These are phyloP conservation scores for Caenorhabditis parvicauda DNA, from an alignment of 2,888 invertebrate genomes.

Conservation along the genomic window DNA sequence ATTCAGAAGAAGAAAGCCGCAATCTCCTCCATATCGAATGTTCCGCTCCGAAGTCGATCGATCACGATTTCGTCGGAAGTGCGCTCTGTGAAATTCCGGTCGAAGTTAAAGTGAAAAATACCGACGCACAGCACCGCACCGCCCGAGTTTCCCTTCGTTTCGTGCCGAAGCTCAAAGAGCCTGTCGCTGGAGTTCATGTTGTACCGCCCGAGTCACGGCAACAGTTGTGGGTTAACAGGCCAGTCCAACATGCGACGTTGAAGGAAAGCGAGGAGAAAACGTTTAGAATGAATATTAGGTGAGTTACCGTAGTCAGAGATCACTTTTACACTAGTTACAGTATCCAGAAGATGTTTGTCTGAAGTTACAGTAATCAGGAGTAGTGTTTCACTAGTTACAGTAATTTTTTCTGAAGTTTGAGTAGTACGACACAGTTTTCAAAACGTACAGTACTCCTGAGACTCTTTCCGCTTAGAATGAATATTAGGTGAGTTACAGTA, in stretches of 20 bases:
- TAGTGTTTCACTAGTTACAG: too few species aligned
- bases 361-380: too few species aligned
- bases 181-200: conserved; percentile 18
- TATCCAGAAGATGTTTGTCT: too few species aligned
- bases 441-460: too few species aligned
- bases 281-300: conserved; percentile 4
- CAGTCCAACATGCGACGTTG: conserved; percentile 4
- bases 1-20: too few species aligned
- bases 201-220: conserved; percentile 27
- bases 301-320: too few species aligned
- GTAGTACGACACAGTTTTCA: too few species aligned
- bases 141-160: conserved; percentile 6
- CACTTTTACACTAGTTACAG: too few species aligned
- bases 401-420: too few species aligned
- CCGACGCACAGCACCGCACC: conserved; percentile 1
- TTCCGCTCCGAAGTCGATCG: conserved; percentile 1
- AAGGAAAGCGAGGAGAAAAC: neutral
- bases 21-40: conserved; percentile 16
- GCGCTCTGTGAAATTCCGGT: conserved; percentile 17
- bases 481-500: too few species aligned
- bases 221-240: conserved; percentile 32
- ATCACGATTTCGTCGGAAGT: conserved; percentile 12
- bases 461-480: too few species aligned
- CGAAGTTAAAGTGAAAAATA: conserved; percentile 8
- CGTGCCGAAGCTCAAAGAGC: conserved; percentile 12